Evolutionary conservation across 2,797 vertebrate genomes (phyloP).

Genomic region (Gymnothorax javanicus): DNA sequence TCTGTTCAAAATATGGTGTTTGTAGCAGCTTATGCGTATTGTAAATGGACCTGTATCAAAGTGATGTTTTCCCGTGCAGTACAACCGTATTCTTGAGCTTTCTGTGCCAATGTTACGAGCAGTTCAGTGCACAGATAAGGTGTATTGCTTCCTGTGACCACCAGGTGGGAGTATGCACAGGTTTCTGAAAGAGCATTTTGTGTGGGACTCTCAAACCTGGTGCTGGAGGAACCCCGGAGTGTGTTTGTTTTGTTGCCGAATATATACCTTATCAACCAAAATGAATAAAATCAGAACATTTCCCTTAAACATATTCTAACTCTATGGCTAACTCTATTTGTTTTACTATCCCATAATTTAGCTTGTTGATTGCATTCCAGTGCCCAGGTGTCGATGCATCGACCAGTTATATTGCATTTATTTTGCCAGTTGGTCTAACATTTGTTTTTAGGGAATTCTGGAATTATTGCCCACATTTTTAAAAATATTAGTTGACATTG

Average conservation of each 20-base stretch:
- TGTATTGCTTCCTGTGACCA: background rate
- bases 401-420: too few relatives aligned
- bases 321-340: too few relatives aligned
- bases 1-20: constrained; percentile 14
- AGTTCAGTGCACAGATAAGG: background rate
- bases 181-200: background rate
- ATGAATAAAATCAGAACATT: background rate
- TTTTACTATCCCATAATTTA: too few relatives aligned
- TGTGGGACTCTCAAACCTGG: background rate
- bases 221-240: background rate
- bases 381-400: too few relatives aligned
- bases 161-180: constrained; percentile 15
- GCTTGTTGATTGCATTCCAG: too few relatives aligned
- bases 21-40: background rate
- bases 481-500: background rate
- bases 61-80: background rate
- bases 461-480: background rate
- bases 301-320: background rate
- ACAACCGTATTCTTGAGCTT: background rate
- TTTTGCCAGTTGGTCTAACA: too few relatives aligned
- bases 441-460: background rate
- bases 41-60: background rate
- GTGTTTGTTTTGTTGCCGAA: background rate
- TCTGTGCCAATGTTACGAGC: background rate
- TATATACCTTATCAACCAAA: background rate